Percentiles rank a stretch among this genome's conserved stretches.
Evolutionary conservation across 2,888 invertebrate genomes (phyloP).

Genomic region (Idaea aversata): DNA sequence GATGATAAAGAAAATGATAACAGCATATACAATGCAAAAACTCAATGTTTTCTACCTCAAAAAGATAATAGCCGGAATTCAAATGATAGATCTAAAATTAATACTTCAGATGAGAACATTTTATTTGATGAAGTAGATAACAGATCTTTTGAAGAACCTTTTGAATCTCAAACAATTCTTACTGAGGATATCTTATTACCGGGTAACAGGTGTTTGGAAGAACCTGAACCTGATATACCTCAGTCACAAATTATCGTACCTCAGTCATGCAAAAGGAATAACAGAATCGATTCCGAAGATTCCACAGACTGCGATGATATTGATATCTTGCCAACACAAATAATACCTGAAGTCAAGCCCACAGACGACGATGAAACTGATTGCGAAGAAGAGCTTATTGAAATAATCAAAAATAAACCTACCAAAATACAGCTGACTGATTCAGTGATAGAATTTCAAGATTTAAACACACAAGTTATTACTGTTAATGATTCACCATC

Average conservation of each 20-base stretch:
- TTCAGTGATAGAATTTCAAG: constrained; percentile 30
- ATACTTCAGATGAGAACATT: constrained; percentile 56
- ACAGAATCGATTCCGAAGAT: constrained; percentile 31
- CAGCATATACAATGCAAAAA: constrained; percentile 45
- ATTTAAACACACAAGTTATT: constrained; percentile 43
- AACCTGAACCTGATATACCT: constrained; percentile 17
- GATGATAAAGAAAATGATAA: constrained; percentile 49
- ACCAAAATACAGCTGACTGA: constrained; percentile 13
- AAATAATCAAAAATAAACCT: constrained; percentile 28
- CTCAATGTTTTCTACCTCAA: constrained; percentile 31
- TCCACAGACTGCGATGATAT: constrained; percentile 36
- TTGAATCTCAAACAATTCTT: constrained; percentile 59
- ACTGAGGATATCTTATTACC: constrained; percentile 35
- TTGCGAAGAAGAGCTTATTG: constrained; percentile 41
- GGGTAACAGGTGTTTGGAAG: constrained; percentile 11
- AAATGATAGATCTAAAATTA: constrained; percentile 23
- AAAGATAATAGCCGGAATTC: constrained; percentile 3
- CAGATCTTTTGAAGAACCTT: constrained; percentile 41
- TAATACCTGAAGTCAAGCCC: constrained; percentile 22
- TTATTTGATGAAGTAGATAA: constrained; percentile 57
- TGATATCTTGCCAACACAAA: constrained; percentile 33
- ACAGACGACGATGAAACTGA: constrained; percentile 48
- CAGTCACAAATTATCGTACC: constrained; percentile 20
- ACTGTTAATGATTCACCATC: constrained; percentile 18
- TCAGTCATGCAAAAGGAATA: constrained; percentile 24